These are phyloP conservation scores for Pocota personata DNA, from an alignment of 2,888 invertebrate genomes.

Conservation along the genomic window DNA sequence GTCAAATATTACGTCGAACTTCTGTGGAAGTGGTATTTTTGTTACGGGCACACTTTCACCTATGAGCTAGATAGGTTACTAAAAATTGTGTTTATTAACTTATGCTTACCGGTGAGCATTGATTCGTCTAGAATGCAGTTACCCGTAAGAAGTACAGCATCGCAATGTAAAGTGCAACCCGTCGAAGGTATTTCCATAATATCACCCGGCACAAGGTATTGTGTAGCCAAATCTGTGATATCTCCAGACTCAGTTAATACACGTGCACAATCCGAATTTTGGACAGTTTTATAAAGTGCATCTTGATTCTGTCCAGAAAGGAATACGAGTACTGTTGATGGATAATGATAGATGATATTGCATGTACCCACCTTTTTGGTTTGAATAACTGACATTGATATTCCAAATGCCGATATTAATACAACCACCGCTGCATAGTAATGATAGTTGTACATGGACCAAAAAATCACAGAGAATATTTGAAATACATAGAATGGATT, in stretches of 20 bases:
- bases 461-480: constrained; percentile 93
- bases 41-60: constrained; percentile 98
- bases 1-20: constrained; percentile 88
- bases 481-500: constrained; percentile 99
- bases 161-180: constrained; percentile 95
- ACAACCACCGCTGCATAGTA: constrained; percentile 96
- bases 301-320: constrained; percentile 90
- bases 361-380: constrained; percentile 88
- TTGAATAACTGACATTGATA: constrained; percentile 91
- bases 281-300: constrained; percentile 94
- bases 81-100: not conserved
- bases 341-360: not conserved
- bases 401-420: constrained; percentile 92
- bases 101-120: constrained; percentile 92
- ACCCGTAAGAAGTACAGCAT: constrained; percentile 93
- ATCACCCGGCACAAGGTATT: constrained; percentile 94
- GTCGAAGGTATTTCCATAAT: constrained; percentile 91
- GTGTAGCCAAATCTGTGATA: constrained; percentile 87
- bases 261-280: constrained; percentile 88
- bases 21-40: constrained; percentile 92
- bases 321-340: not conserved
- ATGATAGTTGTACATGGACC: constrained; percentile 95
- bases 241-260: constrained; percentile 85
- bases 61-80: constrained; percentile 79
- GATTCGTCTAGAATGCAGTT: constrained; percentile 97